Percentiles rank a stretch among this genome's conserved stretches.
phyloP scores from a whole-genome alignment of 2,888 invertebrate species.

The Ormyrus rosae region DNA sequence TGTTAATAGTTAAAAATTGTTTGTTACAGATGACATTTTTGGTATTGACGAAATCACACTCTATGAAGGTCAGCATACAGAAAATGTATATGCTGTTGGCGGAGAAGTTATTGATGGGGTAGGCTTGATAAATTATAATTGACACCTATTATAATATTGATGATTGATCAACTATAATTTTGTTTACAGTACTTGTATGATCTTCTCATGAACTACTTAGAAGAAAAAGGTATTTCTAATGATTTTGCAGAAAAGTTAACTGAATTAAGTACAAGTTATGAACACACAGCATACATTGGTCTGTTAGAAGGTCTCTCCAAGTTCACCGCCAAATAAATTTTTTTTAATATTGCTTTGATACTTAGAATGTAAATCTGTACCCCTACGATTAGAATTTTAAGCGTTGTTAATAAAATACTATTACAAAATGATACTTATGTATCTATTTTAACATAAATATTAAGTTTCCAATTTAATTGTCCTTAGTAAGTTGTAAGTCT shows the following conservation, averaged over 20 bases:
- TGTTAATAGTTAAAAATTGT: slow-evolving; percentile 58
- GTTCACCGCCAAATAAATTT: slow-evolving; percentile 82
- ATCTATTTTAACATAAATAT: not conserved
- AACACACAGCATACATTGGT: slow-evolving; percentile 93
- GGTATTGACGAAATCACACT: slow-evolving; percentile 96
- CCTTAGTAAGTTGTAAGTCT: not conserved
- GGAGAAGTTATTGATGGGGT: slow-evolving; percentile 97
- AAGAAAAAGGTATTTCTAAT: slow-evolving; percentile 96
- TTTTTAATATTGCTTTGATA: slow-evolving; percentile 45
- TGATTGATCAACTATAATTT: slow-evolving; percentile 32
- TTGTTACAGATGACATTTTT: slow-evolving; percentile 87
- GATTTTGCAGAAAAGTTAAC: slow-evolving; percentile 94
- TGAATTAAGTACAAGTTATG: slow-evolving; percentile 93
- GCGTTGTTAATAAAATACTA: slow-evolving; percentile 52
- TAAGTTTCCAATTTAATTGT: slow-evolving; percentile 1
- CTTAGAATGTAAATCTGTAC: slow-evolving; percentile 55
- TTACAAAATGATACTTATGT: slow-evolving; percentile 18
- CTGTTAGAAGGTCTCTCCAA: slow-evolving; percentile 91
- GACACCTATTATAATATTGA: slow-evolving; percentile 15
- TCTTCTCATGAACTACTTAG: slow-evolving; percentile 94
- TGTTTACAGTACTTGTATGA: slow-evolving; percentile 92
- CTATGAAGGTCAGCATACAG: slow-evolving; percentile 91
- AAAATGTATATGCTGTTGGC: slow-evolving; percentile 91
- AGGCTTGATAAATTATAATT: slow-evolving; percentile 71
- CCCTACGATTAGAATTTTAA: slow-evolving; percentile 52